Base-by-base conservation (phyloP, 2,888 invertebrate genomes). In the Spisula solida region DNA sequence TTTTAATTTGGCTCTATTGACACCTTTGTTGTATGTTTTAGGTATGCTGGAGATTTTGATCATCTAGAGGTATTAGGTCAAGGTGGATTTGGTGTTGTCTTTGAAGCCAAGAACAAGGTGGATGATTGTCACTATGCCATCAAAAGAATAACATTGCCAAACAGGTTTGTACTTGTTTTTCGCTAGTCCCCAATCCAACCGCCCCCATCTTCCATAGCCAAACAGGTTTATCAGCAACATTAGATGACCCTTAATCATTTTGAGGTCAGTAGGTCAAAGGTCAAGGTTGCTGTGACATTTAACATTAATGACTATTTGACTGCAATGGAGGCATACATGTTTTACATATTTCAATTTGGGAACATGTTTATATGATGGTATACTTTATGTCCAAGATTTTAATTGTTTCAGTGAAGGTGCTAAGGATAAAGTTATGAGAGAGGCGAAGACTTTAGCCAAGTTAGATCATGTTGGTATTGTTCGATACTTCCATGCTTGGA, bases 41-140 rank as follows among this genome's bases (percentile, higher is more conserved):
- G 99, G 80, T 99, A 98, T 96, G 97, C 98, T 92, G 97, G 97
- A 0, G 99, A 99, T 96, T 99, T 99, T 97, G 96, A 97, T 60
- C 96, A 96, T 34, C 91, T 96, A 0, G 95, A 96, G 80, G 94
- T 96, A 70, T 95, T 97, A 12, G 97, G 97, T 5, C 96, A 95
- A 81, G 99, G 99, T 31, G 99, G 99, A 0, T 99, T 99, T 97
- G 99, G 99, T 0, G 98, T 99, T 1, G 99, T 99, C 0, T 99
- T 99, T 96, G 98, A 99, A 96, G 99, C 98, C 0, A 98, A 97
- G 96, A 99, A 99, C 96, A 98, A 98, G 96, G 98, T 99, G 87
- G 99, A 99, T 96, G 98, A 99, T 95, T 98, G 98, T 94, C 98
- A 98, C 90, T 99, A 99, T 97, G 99, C 99, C 10, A 98, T 99